Evolutionary conservation across 1,140 invertebrate genomes (phyloP).

Genomic region (Mylabris phalerata): DNA sequence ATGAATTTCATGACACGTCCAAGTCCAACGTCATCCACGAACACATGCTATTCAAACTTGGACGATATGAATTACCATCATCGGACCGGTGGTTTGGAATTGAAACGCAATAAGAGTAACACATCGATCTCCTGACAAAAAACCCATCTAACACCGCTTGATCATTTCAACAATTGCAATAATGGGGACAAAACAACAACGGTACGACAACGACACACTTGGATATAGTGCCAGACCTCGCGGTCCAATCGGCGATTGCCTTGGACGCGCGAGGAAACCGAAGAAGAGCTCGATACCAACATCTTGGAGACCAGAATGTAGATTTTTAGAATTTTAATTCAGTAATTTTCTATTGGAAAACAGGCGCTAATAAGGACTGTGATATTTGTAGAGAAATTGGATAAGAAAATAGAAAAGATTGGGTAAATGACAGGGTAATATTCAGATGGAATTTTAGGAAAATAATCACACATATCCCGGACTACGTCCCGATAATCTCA

Average conservation of each 20-base stretch:
- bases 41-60: conserved; percentile 32
- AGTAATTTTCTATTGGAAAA: not conserved
- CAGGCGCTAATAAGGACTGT: too few species aligned
- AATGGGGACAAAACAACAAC: conserved; percentile 9
- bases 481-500: too few species aligned
- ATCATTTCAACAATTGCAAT: not conserved
- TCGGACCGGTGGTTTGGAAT: conserved; percentile 9
- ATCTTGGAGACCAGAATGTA: conserved; percentile 14
- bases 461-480: too few species aligned
- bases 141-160: not conserved
- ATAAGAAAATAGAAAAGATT: too few species aligned
- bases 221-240: conserved; percentile 32
- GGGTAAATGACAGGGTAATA: too few species aligned
- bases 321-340: not conserved
- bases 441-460: too few species aligned
- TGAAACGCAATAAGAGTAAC: conserved; percentile 2
- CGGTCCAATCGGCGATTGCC: conserved; percentile 18
- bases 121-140: conserved; percentile 26
- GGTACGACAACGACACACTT: conserved; percentile 24
- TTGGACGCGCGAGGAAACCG: conserved; percentile 20
- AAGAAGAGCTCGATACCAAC: conserved; percentile 1
- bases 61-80: conserved; percentile 21
- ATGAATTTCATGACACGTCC: conserved; percentile 27
- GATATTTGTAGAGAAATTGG: too few species aligned
- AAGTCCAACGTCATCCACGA: conserved; percentile 25